Percentiles rank a stretch among this genome's conserved stretches.
Evolutionary conservation across 92 coral and sea anemone genomes (phyloP).

Genomic region (Palythoa grandiflora): DNA sequence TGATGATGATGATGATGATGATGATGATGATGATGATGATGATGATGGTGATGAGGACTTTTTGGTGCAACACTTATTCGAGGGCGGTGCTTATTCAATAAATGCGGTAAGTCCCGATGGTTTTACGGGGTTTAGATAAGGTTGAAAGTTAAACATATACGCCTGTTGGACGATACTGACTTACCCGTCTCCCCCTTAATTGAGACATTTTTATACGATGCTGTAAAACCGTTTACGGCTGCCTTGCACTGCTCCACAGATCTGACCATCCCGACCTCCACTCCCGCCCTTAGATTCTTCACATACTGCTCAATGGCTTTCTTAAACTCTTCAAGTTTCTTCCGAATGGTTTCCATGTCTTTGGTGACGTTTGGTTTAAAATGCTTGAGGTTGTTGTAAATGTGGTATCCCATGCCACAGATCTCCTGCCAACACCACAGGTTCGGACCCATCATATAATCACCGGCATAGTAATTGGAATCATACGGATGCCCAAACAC

Average conservation of each 20-base stretch:
- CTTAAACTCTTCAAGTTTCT: slow-evolving; percentile 57
- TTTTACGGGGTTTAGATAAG: too few relatives aligned
- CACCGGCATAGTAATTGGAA: slow-evolving; percentile 80
- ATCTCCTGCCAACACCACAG: slow-evolving; percentile 84
- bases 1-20: too few relatives aligned
- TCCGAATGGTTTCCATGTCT: slow-evolving; percentile 48
- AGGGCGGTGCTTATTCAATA: too few relatives aligned
- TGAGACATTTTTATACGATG: slow-evolving; percentile 59
- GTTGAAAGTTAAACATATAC: too few relatives aligned
- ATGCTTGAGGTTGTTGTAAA: slow-evolving; percentile 41
- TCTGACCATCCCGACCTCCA: slow-evolving; percentile 79
- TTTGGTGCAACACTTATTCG: too few relatives aligned
- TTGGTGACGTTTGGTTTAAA: slow-evolving; percentile 59
- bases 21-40: too few relatives aligned
- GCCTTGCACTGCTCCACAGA: slow-evolving; percentile 77
- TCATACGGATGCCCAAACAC: slow-evolving; percentile 69
- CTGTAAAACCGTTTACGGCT: slow-evolving; percentile 71
- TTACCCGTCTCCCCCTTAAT: slow-evolving; percentile 57
- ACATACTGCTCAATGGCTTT: slow-evolving; percentile 64
- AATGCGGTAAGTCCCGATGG: too few relatives aligned
- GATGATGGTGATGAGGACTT: too few relatives aligned
- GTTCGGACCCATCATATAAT: slow-evolving; percentile 81
- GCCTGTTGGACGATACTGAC: background rate
- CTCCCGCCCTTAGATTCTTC: slow-evolving; percentile 74
- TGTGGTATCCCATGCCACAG: slow-evolving; percentile 38